Evolutionary conservation across 2,113 vertebrate species (phyloP).

Genomic region (Malurus melanocephalus): DNA sequence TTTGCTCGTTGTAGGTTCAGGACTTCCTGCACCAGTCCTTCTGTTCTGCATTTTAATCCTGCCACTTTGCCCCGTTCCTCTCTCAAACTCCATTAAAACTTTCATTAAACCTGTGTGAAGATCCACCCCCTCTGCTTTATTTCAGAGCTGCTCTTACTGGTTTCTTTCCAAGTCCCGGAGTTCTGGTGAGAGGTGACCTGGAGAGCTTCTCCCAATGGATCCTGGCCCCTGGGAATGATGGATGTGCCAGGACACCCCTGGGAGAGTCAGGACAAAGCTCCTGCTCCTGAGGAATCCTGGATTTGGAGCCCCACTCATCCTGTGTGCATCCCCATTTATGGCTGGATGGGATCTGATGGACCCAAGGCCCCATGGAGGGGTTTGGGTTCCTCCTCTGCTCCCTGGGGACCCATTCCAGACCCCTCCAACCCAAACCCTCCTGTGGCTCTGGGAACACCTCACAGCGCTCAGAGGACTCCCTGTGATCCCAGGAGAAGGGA

Average conservation of each 20-base stretch:
- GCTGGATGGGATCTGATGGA: not conserved
- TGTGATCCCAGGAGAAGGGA: not conserved
- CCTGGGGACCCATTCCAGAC: not conserved
- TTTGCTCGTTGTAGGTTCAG: not conserved
- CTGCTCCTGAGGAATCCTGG: not conserved
- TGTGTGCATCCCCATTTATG: too few species aligned
- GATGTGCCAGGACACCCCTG: not conserved
- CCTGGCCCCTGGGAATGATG: fast-evolving
- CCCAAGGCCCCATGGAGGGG: not conserved
- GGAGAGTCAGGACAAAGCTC: not conserved
- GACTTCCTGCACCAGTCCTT: not conserved
- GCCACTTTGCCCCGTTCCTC: not conserved
- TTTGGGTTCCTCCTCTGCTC: not conserved
- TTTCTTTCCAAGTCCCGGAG: not conserved
- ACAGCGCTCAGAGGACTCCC: not conserved
- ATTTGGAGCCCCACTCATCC: not conserved
- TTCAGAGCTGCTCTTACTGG: not conserved
- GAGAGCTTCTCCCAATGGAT: not conserved
- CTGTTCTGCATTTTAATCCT: not conserved
- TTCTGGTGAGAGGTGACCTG: too few species aligned
- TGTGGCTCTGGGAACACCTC: not conserved
- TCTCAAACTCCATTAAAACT: fast-evolving
- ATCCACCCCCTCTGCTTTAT: not conserved
- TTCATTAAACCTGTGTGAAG: not conserved
- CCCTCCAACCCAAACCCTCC: not conserved